These are phyloP conservation scores for Hestina assimilis DNA, from an alignment of 1,140 invertebrate species.

Conservation along the genomic window DNA sequence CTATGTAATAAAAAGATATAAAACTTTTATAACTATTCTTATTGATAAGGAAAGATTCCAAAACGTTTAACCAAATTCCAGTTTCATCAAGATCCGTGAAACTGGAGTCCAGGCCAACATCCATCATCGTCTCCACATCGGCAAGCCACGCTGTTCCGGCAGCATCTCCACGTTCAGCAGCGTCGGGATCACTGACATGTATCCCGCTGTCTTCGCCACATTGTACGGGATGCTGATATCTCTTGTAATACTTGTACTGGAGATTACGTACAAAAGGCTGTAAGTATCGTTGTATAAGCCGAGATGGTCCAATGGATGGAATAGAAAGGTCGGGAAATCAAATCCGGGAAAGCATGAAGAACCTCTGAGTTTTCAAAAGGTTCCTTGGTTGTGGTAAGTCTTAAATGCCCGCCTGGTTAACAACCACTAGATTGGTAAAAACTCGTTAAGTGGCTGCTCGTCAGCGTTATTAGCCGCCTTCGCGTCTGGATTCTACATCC, in stretches of 20 bases:
- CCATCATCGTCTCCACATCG: constrained; percentile 78
- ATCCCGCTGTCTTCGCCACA: constrained; percentile 53
- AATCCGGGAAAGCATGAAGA: no score
- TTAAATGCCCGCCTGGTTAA: no score
- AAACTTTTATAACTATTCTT: no score
- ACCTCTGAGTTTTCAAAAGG: no score
- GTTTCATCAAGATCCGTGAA: constrained; percentile 77
- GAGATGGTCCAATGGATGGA: not conserved
- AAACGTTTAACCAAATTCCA: no score
- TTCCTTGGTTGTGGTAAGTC: no score
- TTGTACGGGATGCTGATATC: constrained; percentile 63
- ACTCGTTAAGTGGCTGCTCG: no score
- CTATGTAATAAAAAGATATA: no score
- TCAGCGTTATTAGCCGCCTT: no score
- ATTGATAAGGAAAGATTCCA: no score
- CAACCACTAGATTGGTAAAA: no score
- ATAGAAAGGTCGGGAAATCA: not conserved
- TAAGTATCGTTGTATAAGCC: constrained; percentile 32
- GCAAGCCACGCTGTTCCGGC: constrained; percentile 79
- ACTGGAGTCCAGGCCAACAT: constrained; percentile 79
- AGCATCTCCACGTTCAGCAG: constrained; percentile 77
- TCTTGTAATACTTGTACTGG: constrained; percentile 47
- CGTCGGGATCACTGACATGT: constrained; percentile 79
- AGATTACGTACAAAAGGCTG: constrained; percentile 54
- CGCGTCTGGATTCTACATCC: no score